Evolutionary conservation across 92 coral and sea anemone species (phyloP).

Genomic region (Zoanthus solanderi): DNA sequence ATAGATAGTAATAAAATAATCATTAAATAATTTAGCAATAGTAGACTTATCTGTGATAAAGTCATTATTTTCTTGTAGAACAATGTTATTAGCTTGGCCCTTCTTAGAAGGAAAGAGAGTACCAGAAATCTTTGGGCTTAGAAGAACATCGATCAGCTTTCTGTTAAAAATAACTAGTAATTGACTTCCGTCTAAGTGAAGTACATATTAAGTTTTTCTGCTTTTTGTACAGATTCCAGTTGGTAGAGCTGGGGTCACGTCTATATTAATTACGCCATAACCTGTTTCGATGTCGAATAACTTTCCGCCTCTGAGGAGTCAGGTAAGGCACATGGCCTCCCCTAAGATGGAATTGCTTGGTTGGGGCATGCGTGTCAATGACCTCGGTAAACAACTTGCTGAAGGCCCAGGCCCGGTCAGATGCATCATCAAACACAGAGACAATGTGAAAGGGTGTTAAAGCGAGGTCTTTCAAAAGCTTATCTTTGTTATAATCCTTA

Average conservation of each 20-base stretch:
- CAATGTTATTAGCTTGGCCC: slow-evolving; percentile 51
- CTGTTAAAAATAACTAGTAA: slow-evolving; percentile 23
- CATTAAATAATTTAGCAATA: slow-evolving; percentile 26
- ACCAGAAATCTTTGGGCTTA: slow-evolving; percentile 50
- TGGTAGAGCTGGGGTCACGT: not conserved
- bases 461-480: slow-evolving; percentile 1
- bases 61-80: slow-evolving; percentile 30
- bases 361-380: slow-evolving; percentile 3
- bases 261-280: slow-evolving; percentile 58
- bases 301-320: slow-evolving; percentile 32
- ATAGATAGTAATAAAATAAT: slow-evolving; percentile 36
- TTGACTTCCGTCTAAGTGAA: slow-evolving; percentile 61
- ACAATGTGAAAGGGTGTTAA: slow-evolving; percentile 2
- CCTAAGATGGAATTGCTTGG: not conserved
- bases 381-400: not conserved
- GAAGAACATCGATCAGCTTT: slow-evolving; percentile 40
- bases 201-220: slow-evolving; percentile 25
- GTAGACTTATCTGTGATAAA: not conserved
- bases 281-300: slow-evolving; percentile 57
- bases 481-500: slow-evolving; percentile 6
- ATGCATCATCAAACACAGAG: slow-evolving; percentile 5
- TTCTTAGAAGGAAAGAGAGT: slow-evolving; percentile 27
- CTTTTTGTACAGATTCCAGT: slow-evolving; percentile 51
- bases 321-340: slow-evolving; percentile 13
- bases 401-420: not conserved